Conservation (phyloP, 2,797 vertebrate genomes). For the Halcyon badia region DNA sequence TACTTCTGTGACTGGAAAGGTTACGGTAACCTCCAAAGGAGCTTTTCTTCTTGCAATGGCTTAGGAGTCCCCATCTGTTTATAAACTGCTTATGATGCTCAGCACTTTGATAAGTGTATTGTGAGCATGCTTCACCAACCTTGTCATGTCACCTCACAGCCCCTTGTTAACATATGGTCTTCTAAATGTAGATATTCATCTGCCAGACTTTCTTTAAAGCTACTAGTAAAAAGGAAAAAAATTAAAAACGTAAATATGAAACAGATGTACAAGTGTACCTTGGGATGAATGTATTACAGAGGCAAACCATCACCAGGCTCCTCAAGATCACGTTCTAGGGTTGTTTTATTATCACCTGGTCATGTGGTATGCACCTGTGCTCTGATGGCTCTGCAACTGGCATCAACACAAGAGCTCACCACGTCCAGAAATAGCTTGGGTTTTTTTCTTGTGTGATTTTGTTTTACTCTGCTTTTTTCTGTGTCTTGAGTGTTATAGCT, state of each 20-base stretch:
- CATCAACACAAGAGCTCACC: constrained; percentile 31
- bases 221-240: constrained; percentile 75
- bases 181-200: constrained; percentile 75
- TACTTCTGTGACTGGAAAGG: background rate
- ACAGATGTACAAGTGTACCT: constrained; percentile 77
- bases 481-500: background rate
- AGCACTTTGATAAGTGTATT: background rate
- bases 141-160: constrained; percentile 37
- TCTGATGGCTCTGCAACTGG: constrained; percentile 47
- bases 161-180: constrained; percentile 76
- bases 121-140: background rate
- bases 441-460: constrained; percentile 4
- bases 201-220: constrained; percentile 73
- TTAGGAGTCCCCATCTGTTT: background rate
- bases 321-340: constrained; percentile 61
- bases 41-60: background rate
- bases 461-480: background rate
- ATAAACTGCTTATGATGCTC: background rate
- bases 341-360: constrained; percentile 70
- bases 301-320: constrained; percentile 65
- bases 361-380: constrained; percentile 79
- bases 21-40: background rate
- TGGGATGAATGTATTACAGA: constrained; percentile 77
- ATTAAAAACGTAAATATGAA: constrained; percentile 62
- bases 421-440: constrained; percentile 42